These are phyloP conservation scores for Eumerus sabulonum DNA, from an alignment of 2,888 invertebrate genomes.

Conservation along the genomic window DNA sequence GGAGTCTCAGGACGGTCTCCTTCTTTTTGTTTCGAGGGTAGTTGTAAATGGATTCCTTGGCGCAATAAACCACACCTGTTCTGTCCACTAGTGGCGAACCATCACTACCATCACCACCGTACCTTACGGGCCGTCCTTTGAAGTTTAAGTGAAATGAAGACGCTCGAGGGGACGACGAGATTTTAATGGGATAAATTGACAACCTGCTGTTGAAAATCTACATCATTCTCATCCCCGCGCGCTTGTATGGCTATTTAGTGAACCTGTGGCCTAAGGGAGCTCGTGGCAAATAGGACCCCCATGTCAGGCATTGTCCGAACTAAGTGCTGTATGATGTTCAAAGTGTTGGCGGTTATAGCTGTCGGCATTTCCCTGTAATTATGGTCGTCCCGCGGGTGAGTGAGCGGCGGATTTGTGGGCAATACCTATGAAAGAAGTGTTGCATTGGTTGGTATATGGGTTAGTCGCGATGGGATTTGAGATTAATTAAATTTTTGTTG, in stretches of 20 bases:
- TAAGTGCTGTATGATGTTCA: constrained; percentile 64
- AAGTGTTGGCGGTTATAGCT: constrained; percentile 44
- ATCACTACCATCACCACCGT: neutral
- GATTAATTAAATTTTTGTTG: constrained; percentile 54
- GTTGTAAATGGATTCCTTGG: constrained; percentile 20
- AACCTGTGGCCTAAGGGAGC: neutral
- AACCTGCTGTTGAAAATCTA: constrained; percentile 57
- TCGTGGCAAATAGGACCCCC: no score
- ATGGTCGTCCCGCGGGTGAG: constrained; percentile 31
- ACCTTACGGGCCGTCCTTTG: constrained; percentile 37
- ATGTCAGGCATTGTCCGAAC: constrained; percentile 25
- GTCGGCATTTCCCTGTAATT: constrained; percentile 42
- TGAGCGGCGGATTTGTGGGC: neutral
- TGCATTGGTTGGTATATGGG: constrained; percentile 4
- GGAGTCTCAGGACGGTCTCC: no score
- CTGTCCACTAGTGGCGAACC: neutral
- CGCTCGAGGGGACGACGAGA: constrained; percentile 39
- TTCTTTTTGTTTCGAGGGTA: constrained; percentile 3
- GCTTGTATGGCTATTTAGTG: constrained; percentile 11
- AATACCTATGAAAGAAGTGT: constrained; percentile 35
- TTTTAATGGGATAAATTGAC: constrained; percentile 68
- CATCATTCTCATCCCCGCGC: constrained; percentile 3
- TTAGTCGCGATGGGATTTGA: neutral
- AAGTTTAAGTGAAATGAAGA: constrained; percentile 56
- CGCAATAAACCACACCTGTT: constrained; percentile 65